Percentiles rank a stretch among this genome's conserved stretches.
Evolutionary conservation across 2,888 invertebrate species (phyloP).

Genomic region (Stenodema calcarata): DNA sequence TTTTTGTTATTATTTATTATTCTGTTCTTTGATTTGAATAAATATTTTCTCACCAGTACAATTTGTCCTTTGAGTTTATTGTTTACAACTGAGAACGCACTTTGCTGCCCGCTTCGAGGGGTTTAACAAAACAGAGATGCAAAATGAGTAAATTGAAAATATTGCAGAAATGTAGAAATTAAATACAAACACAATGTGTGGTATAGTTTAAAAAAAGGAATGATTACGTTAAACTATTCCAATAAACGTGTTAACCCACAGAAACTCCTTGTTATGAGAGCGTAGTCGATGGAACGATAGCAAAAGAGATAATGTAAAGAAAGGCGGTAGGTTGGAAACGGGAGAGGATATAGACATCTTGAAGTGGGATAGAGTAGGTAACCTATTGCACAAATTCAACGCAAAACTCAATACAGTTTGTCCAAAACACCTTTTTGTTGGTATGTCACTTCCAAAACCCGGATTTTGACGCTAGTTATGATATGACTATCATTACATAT

Average conservation of each 20-base stretch:
- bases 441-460: no score
- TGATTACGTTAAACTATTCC: constrained; percentile 34
- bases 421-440: no score
- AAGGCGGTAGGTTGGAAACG: background rate
- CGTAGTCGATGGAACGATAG: background rate
- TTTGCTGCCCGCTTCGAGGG: background rate
- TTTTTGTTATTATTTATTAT: constrained; percentile 36
- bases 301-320: background rate
- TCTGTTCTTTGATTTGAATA: background rate
- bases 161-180: background rate
- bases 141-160: background rate
- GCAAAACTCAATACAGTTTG: background rate
- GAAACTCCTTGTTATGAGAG: background rate
- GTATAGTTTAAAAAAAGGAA: background rate
- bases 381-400: background rate
- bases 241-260: constrained; percentile 18
- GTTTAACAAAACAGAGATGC: no score
- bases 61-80: background rate
- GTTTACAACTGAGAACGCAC: background rate
- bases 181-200: background rate
- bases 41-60: background rate
- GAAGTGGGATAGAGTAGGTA: background rate
- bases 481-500: no score
- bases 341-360: background rate
- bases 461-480: no score